A percentile compares a stretch with the other conserved stretches of the same genome.
phyloP scores from a whole-genome alignment of 2,888 invertebrate species.

The Tipula lateralis region DNA sequence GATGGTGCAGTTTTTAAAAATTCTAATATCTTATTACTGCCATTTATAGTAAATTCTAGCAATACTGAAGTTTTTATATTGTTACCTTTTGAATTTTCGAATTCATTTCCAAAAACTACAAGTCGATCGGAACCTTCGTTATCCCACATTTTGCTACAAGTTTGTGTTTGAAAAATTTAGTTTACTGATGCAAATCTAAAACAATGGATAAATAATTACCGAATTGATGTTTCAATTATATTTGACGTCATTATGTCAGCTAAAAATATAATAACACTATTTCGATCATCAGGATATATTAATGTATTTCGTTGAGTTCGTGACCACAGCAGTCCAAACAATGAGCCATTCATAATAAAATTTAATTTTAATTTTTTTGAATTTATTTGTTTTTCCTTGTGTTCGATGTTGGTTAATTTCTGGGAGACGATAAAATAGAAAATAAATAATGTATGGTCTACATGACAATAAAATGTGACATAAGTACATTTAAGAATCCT shows the following conservation, averaged over 20 bases:
- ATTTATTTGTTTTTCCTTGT: neutral
- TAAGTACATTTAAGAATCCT: conserved; percentile 35
- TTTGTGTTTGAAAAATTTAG: neutral
- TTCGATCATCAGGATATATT: neutral
- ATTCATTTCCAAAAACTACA: neutral
- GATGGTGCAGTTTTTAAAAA: neutral
- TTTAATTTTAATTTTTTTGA: neutral
- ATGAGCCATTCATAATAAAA: neutral
- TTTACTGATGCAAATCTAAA: neutral
- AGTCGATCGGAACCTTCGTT: neutral
- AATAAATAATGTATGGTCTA: no score
- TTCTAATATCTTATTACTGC: neutral
- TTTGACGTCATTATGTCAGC: neutral
- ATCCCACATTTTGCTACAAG: neutral
- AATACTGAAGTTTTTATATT: neutral
- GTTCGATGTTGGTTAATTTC: neutral
- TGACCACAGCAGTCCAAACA: neutral
- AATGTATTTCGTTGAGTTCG: neutral
- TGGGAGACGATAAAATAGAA: no score
- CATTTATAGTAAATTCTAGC: neutral
- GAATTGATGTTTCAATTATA: conserved; percentile 35
- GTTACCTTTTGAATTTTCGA: neutral
- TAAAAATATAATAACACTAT: neutral
- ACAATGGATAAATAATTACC: conserved; percentile 35
- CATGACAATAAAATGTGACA: conserved; percentile 25